A percentile compares a stretch with the other conserved stretches of the same genome.
Conservation (phyloP, 2,888 invertebrate genomes). For the Lycophotia porphyrea region DNA sequence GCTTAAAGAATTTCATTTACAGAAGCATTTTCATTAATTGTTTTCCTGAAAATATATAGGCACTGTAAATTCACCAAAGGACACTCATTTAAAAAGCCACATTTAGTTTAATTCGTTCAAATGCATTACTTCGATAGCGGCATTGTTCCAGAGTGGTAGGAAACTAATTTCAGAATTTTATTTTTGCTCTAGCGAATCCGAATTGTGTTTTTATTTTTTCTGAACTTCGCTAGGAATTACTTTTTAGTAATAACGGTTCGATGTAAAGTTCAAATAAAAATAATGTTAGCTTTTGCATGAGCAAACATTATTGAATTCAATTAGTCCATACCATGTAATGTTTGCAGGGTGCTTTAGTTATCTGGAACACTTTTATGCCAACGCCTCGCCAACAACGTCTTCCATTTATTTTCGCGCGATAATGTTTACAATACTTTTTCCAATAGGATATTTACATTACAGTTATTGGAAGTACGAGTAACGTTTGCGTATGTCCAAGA, state of each 20-base stretch:
- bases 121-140: slow-evolving; percentile 49
- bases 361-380: slow-evolving; percentile 12
- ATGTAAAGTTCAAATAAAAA: slow-evolving; percentile 13
- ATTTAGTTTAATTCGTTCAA: slow-evolving; percentile 66
- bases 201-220: slow-evolving; percentile 39
- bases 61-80: slow-evolving; percentile 77
- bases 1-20: slow-evolving; percentile 83
- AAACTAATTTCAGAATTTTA: slow-evolving; percentile 35
- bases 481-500: slow-evolving; percentile 9
- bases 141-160: background rate
- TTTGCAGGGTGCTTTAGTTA: background rate
- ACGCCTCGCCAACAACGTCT: background rate
- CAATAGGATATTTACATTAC: slow-evolving; percentile 31
- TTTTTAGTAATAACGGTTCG: slow-evolving; percentile 6
- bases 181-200: slow-evolving; percentile 26
- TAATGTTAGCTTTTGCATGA: slow-evolving; percentile 12
- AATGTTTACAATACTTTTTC: slow-evolving; percentile 22
- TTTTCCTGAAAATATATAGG: slow-evolving; percentile 74
- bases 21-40: slow-evolving; percentile 82
- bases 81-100: slow-evolving; percentile 67
- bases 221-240: slow-evolving; percentile 28
- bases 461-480: slow-evolving; percentile 18
- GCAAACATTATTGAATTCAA: slow-evolving; percentile 26
- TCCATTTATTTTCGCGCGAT: slow-evolving; percentile 6
- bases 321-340: slow-evolving; percentile 14